A percentile compares a stretch with the other conserved stretches of the same genome.
These are phyloP conservation scores for Anastatus disparis DNA, from an alignment of 1,140 invertebrate genomes.

Conservation along the genomic window DNA sequence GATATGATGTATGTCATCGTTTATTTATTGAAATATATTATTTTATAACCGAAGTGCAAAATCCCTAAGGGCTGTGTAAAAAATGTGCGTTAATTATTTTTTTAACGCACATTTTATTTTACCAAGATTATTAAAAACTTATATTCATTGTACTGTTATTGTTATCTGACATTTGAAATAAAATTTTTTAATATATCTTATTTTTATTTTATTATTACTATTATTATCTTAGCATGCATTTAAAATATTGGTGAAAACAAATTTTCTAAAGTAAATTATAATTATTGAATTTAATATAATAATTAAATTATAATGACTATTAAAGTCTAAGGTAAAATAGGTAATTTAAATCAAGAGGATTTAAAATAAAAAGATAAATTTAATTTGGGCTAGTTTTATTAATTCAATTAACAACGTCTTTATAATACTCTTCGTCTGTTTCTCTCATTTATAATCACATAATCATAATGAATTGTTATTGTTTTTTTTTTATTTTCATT, in stretches of 20 bases:
- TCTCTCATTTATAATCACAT: constrained; percentile 67
- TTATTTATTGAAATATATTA: too few relatives aligned
- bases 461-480: constrained; percentile 66
- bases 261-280: too few relatives aligned
- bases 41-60: background rate
- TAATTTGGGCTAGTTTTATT: constrained; percentile 68
- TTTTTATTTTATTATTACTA: too few relatives aligned
- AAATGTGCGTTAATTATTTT: constrained; percentile 9
- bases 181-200: too few relatives aligned
- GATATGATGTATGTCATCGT: background rate
- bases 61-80: constrained; percentile 25
- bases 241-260: too few relatives aligned
- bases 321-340: background rate
- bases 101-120: background rate
- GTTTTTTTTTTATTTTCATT: constrained; percentile 67
- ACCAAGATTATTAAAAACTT: background rate
- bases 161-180: background rate
- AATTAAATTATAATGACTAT: background rate
- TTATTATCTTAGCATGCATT: too few relatives aligned
- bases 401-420: constrained; percentile 68
- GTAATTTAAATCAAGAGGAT: background rate
- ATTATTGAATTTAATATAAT: too few relatives aligned
- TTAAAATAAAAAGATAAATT: constrained; percentile 7
- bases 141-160: constrained; percentile 1
- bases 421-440: constrained; percentile 67